A percentile compares a stretch with the other conserved stretches of the same genome.
Conservation (phyloP, 2,113 vertebrate species). For the Enhydra lutris region DNA sequence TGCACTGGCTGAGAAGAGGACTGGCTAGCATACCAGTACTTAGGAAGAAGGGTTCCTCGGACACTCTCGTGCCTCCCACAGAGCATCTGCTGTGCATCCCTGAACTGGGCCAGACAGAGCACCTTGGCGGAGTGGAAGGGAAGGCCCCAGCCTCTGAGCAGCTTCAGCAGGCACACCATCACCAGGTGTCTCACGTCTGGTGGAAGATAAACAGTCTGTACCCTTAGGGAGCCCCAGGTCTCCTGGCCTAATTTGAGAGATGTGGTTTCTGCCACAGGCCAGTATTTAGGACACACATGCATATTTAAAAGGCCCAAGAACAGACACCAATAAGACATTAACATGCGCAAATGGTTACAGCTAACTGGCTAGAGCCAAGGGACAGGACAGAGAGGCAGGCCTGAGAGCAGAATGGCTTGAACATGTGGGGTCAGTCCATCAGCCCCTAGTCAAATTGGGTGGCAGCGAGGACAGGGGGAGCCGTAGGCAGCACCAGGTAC, state of each 20-base stretch:
- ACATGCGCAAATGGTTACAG: constrained; percentile 36
- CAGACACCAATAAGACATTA: constrained; percentile 64
- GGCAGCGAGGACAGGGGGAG: neutral
- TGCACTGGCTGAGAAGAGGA: neutral
- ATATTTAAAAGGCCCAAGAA: constrained; percentile 60
- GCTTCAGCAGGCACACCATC: neutral
- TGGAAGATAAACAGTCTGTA: constrained; percentile 19
- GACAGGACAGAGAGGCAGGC: neutral
- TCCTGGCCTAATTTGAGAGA: constrained; percentile 57
- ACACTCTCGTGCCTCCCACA: neutral
- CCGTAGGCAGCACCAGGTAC: neutral
- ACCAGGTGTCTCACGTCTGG: constrained; percentile 20
- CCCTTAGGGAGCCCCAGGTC: neutral
- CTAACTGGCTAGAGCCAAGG: constrained; percentile 37
- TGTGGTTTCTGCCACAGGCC: constrained; percentile 45
- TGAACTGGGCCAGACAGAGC: neutral
- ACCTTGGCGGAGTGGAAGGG: neutral
- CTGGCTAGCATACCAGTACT: neutral
- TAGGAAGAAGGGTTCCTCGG: neutral
- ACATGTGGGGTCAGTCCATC: neutral
- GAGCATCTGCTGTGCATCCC: neutral
- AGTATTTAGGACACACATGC: constrained; percentile 61
- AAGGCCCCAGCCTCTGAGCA: neutral
- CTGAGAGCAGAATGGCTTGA: neutral
- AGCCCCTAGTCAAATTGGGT: neutral